Conservation (phyloP, 1,140 invertebrate species). For the Telenomus remus region DNA sequence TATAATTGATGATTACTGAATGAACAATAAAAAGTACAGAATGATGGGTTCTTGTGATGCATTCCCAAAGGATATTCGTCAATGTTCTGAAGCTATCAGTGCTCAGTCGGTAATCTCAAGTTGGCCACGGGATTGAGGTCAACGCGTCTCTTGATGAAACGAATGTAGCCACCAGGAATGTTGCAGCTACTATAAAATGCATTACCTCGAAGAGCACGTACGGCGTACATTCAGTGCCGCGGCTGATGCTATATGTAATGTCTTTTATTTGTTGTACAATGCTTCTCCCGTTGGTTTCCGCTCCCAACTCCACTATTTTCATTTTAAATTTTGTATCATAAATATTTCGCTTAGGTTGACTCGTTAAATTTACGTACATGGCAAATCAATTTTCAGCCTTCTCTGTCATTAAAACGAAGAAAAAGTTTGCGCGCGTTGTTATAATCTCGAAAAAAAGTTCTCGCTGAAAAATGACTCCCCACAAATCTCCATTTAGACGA, state of each 20-base stretch:
- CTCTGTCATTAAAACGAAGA: not conserved
- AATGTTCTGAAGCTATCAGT: constrained; percentile 49
- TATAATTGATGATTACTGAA: no score
- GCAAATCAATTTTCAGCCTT: not conserved
- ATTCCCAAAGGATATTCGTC: constrained; percentile 30
- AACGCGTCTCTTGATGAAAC: constrained; percentile 57
- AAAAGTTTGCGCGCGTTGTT: no score
- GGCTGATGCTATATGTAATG: constrained; percentile 54
- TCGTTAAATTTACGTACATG: constrained; percentile 1
- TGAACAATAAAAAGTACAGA: constrained; percentile 14
- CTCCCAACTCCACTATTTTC: constrained; percentile 33
- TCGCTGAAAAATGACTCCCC: no score
- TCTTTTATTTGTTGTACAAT: constrained; percentile 58
- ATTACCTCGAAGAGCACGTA: constrained; percentile 58
- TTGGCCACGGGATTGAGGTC: constrained; percentile 57
- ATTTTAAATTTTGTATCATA: constrained; percentile 42
- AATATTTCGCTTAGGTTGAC: constrained; percentile 29
- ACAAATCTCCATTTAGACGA: no score
- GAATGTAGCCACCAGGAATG: constrained; percentile 55
- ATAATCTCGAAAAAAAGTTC: no score
- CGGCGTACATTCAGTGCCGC: constrained; percentile 34
- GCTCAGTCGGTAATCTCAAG: constrained; percentile 39
- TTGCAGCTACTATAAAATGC: constrained; percentile 59
- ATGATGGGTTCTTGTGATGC: constrained; percentile 27
- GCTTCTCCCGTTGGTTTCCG: constrained; percentile 44